phyloP scores from a whole-genome alignment of 2,888 invertebrate genomes.

The Andrena hattorfiana region DNA sequence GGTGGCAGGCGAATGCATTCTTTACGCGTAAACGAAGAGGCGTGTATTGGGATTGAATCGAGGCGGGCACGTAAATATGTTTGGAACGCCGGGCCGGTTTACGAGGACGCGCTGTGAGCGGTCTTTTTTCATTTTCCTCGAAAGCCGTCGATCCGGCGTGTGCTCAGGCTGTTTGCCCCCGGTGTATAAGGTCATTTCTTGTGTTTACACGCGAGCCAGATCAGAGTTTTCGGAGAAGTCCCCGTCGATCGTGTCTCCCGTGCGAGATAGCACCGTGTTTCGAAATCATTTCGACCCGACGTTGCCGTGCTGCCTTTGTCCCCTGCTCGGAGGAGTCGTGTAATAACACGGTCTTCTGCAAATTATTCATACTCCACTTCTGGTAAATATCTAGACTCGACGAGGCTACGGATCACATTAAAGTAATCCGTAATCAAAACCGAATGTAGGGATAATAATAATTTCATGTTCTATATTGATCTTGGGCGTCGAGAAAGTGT shows the following conservation, averaged over 20 bases:
- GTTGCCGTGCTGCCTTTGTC: background rate
- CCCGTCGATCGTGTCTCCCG: constrained; percentile 32
- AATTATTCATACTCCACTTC: no score
- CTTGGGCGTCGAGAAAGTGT: background rate
- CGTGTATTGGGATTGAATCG: background rate
- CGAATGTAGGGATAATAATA: background rate
- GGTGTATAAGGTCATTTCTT: constrained; percentile 43
- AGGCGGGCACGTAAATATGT: background rate
- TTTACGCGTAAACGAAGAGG: no score
- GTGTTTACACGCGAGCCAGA: constrained; percentile 54
- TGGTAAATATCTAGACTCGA: no score
- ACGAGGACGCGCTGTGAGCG: background rate
- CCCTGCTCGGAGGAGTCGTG: no score
- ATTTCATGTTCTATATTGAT: background rate
- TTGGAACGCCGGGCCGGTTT: background rate
- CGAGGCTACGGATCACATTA: no score
- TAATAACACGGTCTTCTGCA: no score
- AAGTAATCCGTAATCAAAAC: no score
- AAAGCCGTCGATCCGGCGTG: background rate
- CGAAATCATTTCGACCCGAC: constrained; percentile 27
- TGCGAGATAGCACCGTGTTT: constrained; percentile 43
- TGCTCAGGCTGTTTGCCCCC: constrained; percentile 29
- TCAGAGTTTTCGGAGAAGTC: constrained; percentile 51
- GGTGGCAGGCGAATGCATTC: no score
- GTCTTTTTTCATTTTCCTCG: constrained; percentile 30